phyloP scores from a whole-genome alignment of 2,888 invertebrate genomes.

The Odontothrips loti region DNA sequence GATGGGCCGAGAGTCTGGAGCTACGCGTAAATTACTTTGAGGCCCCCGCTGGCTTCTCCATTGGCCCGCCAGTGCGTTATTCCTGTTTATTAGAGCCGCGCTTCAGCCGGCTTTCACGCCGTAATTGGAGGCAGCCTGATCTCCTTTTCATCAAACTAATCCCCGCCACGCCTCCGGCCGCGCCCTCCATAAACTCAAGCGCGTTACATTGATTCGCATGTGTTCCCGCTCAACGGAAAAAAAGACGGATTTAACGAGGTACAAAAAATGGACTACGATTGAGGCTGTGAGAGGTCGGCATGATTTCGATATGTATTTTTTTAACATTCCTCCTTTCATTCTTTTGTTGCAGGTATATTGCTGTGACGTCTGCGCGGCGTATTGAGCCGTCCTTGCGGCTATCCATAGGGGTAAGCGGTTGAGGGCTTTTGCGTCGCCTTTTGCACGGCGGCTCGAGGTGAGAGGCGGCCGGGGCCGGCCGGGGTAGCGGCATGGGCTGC shows the following conservation, averaged over 20 bases:
- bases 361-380: too few relatives aligned
- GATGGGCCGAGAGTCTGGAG: too few relatives aligned
- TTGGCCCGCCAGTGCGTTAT: neutral
- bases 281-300: too few relatives aligned
- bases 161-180: neutral
- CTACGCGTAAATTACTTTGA: too few relatives aligned
- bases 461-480: too few relatives aligned
- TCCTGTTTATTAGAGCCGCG: neutral
- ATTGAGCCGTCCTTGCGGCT: too few relatives aligned
- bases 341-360: neutral
- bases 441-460: too few relatives aligned
- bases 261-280: too few relatives aligned
- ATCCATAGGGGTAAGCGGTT: too few relatives aligned
- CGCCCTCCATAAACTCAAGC: neutral
- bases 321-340: neutral
- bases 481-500: too few relatives aligned
- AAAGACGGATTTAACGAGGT: neutral
- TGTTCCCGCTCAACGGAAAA: neutral
- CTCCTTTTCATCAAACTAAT: neutral
- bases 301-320: neutral
- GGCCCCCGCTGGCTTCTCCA: too few relatives aligned
- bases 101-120: neutral
- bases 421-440: too few relatives aligned
- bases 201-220: neutral
- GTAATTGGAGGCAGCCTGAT: neutral